Evolutionary conservation across 2,113 vertebrate genomes (phyloP), one percentile per base, ranked within the genome.

Genomic region (Psophia crepitans): DNA sequence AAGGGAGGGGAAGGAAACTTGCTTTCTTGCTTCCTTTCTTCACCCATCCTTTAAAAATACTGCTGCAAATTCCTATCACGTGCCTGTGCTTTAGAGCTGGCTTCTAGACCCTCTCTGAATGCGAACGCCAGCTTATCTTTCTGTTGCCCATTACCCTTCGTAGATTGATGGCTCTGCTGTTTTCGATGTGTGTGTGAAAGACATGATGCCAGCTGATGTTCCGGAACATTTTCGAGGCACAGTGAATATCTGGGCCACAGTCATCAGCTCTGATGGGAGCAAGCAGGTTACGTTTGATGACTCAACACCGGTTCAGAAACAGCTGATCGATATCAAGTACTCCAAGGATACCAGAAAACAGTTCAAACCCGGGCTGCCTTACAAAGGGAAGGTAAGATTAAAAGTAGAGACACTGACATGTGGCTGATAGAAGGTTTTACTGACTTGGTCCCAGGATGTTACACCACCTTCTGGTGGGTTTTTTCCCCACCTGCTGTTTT

Each of bases 321-420:
- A 99, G 93, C 98, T 99, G 74, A 99, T 99, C 44, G 99, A 99
- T 84, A 98, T 99, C 96, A 98, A 98, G 66, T 99, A 99, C 93
- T 99, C 98, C 56, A 99, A 98, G 87, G 99, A 99, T 87, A 99
- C 99, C 8, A 98, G 99, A 51, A 99, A 99, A 79, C 99, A 99
- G 95, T 99, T 99, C 97, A 99, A 99, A 87, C 98, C 99, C 3
- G 99, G 99, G 35, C 98, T 99, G 90, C 99, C 99, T 15, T 99
- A 99, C 81, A 98, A 98, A 93, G 99, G 99, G 58, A 99, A 99
- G 98, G 99, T 99, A 94, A 98, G 64, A 1, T 37, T 30, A 23
- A 24, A 46, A 49, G 14, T 1, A 28, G 37, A 71, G 33, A 33
- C 4, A 0, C 8, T 35, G 51, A 13, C 6, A 0, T 5, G 37